Conservation (phyloP, 1,140 invertebrate genomes). For the Atta colombica region DNA sequence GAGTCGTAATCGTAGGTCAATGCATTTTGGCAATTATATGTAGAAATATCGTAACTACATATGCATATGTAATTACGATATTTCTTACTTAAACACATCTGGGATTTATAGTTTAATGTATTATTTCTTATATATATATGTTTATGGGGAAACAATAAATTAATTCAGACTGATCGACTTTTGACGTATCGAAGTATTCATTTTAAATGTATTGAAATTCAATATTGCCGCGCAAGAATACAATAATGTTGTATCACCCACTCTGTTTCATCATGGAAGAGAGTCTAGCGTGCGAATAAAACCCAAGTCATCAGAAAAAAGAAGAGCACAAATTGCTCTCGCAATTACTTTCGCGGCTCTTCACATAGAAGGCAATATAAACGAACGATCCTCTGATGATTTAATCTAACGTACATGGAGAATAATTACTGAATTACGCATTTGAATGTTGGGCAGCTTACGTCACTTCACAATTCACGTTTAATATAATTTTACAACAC, state of each 20-base stretch:
- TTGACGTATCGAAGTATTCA: no score
- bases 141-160: neutral
- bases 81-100: neutral
- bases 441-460: constrained; percentile 7
- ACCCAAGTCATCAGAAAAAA: constrained; percentile 68
- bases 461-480: constrained; percentile 40
- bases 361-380: constrained; percentile 62
- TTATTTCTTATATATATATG: neutral
- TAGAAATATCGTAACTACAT: no score
- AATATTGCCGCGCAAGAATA: constrained; percentile 8
- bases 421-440: constrained; percentile 35
- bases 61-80: neutral
- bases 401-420: constrained; percentile 52
- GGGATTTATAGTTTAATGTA: no score
- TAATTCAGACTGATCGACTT: neutral
- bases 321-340: constrained; percentile 58
- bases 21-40: no score
- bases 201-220: constrained; percentile 1
- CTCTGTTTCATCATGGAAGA: constrained; percentile 56
- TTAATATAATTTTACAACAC: constrained; percentile 47
- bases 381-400: constrained; percentile 13
- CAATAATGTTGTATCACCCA: constrained; percentile 31
- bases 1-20: no score
- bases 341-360: constrained; percentile 62
- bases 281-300: constrained; percentile 53